phyloP scores from a whole-genome alignment of 2,113 vertebrate genomes.

The Ciconia boyciana region DNA sequence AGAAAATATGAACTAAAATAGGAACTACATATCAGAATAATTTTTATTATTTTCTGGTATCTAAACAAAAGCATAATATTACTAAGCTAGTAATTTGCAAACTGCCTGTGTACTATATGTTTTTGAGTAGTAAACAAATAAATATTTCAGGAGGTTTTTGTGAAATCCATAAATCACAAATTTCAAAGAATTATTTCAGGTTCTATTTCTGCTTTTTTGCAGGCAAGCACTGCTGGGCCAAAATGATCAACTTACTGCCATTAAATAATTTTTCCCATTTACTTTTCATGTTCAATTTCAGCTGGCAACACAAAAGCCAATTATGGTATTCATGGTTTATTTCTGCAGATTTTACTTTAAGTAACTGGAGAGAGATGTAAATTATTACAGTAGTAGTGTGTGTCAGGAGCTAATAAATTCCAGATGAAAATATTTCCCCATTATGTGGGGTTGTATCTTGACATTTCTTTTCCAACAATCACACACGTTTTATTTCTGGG shows the following conservation, averaged over 20 bases:
- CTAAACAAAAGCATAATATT: not conserved
- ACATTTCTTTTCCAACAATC: not conserved
- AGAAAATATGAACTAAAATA: not conserved
- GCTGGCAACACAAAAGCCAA: not conserved
- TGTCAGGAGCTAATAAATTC: conserved; percentile 3
- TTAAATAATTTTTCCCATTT: not conserved
- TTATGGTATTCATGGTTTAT: not conserved
- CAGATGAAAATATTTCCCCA: not conserved
- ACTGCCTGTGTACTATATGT: not conserved
- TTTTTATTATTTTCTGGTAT: not conserved
- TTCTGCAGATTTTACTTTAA: not conserved
- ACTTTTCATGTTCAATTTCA: not conserved
- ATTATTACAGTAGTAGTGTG: not conserved
- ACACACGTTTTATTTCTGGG: not conserved
- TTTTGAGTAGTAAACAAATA: not conserved
- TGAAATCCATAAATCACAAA: not conserved
- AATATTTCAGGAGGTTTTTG: not conserved
- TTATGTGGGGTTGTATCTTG: not conserved
- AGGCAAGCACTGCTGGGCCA: not conserved
- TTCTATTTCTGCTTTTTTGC: not conserved
- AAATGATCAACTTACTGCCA: not conserved
- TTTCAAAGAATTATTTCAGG: not conserved
- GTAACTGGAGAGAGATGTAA: not conserved
- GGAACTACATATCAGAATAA: not conserved
- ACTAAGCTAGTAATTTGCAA: not conserved